phyloP scores from a whole-genome alignment of 2,113 vertebrate genomes.

The Turdus rufiventris region DNA sequence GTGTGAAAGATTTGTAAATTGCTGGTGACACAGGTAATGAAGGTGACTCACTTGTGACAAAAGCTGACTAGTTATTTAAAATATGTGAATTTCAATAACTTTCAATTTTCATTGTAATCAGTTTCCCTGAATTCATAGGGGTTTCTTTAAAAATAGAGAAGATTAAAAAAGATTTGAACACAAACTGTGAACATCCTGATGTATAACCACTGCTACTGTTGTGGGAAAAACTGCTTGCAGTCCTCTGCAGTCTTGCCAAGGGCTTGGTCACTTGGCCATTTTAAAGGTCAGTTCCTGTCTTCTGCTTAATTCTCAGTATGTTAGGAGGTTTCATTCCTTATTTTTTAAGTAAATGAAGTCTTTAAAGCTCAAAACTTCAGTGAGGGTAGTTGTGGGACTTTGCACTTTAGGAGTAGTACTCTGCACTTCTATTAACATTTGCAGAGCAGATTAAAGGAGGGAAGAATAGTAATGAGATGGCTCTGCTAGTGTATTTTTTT shows the following conservation, averaged over 20 bases:
- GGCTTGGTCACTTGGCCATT: not conserved
- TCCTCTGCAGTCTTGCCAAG: not conserved
- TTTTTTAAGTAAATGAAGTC: not conserved
- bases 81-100: not conserved
- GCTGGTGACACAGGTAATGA: slow-evolving; percentile 11
- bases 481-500: not conserved
- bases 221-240: not conserved
- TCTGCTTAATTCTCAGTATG: not conserved
- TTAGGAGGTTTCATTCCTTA: not conserved
- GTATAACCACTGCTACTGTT: not conserved
- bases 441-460: not conserved
- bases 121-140: not conserved
- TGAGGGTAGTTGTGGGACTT: not conserved
- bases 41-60: not conserved
- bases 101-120: not conserved
- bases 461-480: not conserved
- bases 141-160: not conserved
- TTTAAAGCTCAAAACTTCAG: not conserved
- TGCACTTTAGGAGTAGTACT: not conserved
- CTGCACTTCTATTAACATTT: not conserved
- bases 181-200: not conserved
- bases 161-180: not conserved
- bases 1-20: slow-evolving; percentile 8
- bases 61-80: not conserved
- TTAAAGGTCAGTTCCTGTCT: not conserved